Conservation (phyloP, 2,888 invertebrate genomes). For the Philhelius pedissequus region DNA sequence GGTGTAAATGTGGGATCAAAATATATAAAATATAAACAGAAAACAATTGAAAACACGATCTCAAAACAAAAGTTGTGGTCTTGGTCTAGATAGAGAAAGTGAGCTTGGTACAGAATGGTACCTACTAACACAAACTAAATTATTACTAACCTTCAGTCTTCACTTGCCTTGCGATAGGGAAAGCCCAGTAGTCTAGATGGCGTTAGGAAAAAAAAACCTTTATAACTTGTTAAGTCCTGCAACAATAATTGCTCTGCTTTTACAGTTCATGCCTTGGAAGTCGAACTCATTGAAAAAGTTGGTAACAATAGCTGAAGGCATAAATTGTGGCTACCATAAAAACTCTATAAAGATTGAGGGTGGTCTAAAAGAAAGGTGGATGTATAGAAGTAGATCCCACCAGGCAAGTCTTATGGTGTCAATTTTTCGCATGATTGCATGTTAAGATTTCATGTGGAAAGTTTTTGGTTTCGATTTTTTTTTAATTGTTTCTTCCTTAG, state of each 20-base stretch:
- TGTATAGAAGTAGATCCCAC: not conserved
- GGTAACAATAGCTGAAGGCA: slow-evolving; percentile 22
- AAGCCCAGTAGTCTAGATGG: slow-evolving; percentile 21
- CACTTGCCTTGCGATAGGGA: not conserved
- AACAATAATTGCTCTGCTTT: slow-evolving; percentile 32
- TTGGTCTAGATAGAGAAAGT: slow-evolving; percentile 37
- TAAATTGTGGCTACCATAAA: slow-evolving; percentile 5
- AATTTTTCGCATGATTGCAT: slow-evolving; percentile 52
- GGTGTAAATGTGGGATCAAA: not conserved
- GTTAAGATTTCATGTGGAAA: slow-evolving; percentile 42
- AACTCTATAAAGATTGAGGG: slow-evolving; percentile 3
- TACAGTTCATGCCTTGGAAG: slow-evolving; percentile 30
- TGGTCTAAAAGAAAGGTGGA: not conserved
- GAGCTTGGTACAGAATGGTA: slow-evolving; percentile 50
- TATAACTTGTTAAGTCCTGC: slow-evolving; percentile 33
- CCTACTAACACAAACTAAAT: slow-evolving; percentile 29
- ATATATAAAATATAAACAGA: not conserved
- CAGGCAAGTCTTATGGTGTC: slow-evolving; percentile 23
- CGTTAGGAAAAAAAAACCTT: not conserved
- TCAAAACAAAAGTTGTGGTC: slow-evolving; percentile 49
- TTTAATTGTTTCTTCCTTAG: not conserved
- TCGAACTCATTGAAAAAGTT: slow-evolving; percentile 52
- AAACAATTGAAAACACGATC: slow-evolving; percentile 32
- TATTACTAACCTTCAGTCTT: slow-evolving; percentile 62
- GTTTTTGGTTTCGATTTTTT: not conserved